Base-by-base conservation (phyloP, 2,113 vertebrate species). In the Oreocharis arfaki region DNA sequence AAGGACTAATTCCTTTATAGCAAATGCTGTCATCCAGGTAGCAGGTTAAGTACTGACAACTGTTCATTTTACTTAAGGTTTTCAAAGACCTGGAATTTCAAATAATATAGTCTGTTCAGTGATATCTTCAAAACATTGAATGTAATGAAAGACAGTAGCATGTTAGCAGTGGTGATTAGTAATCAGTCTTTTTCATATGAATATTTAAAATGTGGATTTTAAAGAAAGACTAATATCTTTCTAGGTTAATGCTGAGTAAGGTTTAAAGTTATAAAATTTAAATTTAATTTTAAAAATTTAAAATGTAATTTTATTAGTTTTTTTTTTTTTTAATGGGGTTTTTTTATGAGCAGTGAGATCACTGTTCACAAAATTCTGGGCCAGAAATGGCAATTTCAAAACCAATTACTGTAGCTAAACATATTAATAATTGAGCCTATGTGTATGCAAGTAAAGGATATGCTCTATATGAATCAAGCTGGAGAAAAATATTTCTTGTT, bases 241-340 rank as follows among this genome's bases (percentile, higher is more conserved):
- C 47, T 47, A 42, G 2, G 14, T 81, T 74, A 92, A 46, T 26
- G 4, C 3, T 68, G 19, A 87, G 6, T 82, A 37, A 87, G 3
- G 4, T 57, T 87, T 11, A 79, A 85, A 87, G 4, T 35, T 3
- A 92, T 47, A 59, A 73, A 44, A 61, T 53, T 68, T 9, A 52
- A 78, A 78, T 18, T 53, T 24, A 28, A 46, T 32, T 73, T 14
- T 1, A 10, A 39, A 74, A 84, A 74, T 8, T 46, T 39, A 32
- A 61, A 28, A 55, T 50, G 75, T 12, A 75, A 74, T 75, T 16
- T 44, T 7, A 89, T 50, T 57, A 63, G 18, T 3, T 49, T 50
- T 35, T 13, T n/a, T 52, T 63, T 30, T 56, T 76, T 80, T 50
- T n/a, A n/a, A 17, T 35, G 9, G 1, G 5, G 0, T 0, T 13